These are phyloP conservation scores for Leptothorax acervorum DNA, from an alignment of 2,888 invertebrate genomes.

Conservation along the genomic window DNA sequence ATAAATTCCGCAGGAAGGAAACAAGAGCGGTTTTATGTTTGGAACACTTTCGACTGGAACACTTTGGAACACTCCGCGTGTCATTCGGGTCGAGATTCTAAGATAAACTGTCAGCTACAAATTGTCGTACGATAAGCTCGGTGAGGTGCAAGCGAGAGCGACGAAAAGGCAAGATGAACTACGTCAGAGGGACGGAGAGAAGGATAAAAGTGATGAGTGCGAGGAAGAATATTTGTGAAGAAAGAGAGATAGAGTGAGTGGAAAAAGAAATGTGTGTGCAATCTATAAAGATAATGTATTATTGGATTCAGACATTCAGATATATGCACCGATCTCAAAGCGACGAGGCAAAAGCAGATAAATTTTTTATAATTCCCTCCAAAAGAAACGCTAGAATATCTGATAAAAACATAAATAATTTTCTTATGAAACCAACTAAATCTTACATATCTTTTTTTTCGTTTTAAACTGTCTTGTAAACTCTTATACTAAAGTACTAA, in stretches of 20 bases:
- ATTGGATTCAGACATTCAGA: neutral
- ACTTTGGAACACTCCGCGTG: neutral
- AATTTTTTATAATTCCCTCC: neutral
- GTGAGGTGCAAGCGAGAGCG: neutral
- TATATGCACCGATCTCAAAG: neutral
- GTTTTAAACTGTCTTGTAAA: neutral
- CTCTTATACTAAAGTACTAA: neutral
- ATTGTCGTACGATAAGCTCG: neutral
- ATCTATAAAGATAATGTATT: neutral
- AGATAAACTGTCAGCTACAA: neutral
- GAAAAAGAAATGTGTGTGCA: neutral
- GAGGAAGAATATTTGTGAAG: neutral
- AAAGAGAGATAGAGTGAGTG: neutral
- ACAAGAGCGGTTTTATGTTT: neutral
- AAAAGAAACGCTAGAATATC: neutral
- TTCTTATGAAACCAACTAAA: neutral
- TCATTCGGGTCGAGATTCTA: neutral
- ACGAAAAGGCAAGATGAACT: neutral
- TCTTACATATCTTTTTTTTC: neutral
- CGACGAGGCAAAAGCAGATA: neutral
- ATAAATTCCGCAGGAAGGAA: neutral
- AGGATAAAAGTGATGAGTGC: neutral
- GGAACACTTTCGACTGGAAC: neutral
- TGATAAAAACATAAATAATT: neutral
- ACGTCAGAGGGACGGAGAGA: neutral